Conservation (phyloP, 2,113 vertebrate genomes). For the Poeciliopsis occidentalis region DNA sequence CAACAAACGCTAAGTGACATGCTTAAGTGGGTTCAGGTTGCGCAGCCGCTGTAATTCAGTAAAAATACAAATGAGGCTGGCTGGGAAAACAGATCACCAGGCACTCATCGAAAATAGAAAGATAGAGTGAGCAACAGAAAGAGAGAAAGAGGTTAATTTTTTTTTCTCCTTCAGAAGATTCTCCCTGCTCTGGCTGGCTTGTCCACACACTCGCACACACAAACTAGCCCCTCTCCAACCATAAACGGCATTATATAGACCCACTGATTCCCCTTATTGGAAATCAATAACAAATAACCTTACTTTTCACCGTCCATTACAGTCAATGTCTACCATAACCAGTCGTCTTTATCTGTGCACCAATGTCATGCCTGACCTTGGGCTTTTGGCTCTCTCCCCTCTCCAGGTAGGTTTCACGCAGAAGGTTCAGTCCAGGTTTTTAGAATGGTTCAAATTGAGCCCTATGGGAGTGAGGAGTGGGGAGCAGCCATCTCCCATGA, state of each 20-base stretch:
- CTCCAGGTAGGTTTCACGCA: slow-evolving; percentile 67
- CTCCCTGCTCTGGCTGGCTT: slow-evolving; percentile 24
- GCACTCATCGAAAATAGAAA: slow-evolving; percentile 69
- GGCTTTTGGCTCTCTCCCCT: slow-evolving; percentile 48
- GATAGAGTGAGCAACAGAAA: slow-evolving; percentile 12
- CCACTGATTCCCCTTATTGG: slow-evolving; percentile 79
- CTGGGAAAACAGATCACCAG: slow-evolving; percentile 72
- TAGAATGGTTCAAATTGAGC: slow-evolving; percentile 78
- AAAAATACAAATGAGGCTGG: slow-evolving; percentile 83
- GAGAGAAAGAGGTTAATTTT: slow-evolving; percentile 45
- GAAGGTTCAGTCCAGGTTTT: slow-evolving; percentile 66
- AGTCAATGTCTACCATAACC: slow-evolving; percentile 61
- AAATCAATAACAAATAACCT: slow-evolving; percentile 85
- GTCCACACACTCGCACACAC: slow-evolving; percentile 13
- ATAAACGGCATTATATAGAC: slow-evolving; percentile 76
- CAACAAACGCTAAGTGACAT: slow-evolving; percentile 83
- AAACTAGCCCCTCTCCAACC: slow-evolving; percentile 24
- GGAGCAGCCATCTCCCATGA: slow-evolving; percentile 82
- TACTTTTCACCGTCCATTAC: slow-evolving; percentile 79
- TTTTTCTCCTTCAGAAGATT: slow-evolving; percentile 63
- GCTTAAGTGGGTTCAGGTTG: slow-evolving; percentile 84
- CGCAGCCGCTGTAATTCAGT: slow-evolving; percentile 81
- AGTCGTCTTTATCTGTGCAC: slow-evolving; percentile 72
- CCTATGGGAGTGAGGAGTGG: slow-evolving; percentile 69
- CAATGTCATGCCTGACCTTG: slow-evolving; percentile 74